phyloP scores from a whole-genome alignment of 1,140 invertebrate species.

The Telenomus remus region DNA sequence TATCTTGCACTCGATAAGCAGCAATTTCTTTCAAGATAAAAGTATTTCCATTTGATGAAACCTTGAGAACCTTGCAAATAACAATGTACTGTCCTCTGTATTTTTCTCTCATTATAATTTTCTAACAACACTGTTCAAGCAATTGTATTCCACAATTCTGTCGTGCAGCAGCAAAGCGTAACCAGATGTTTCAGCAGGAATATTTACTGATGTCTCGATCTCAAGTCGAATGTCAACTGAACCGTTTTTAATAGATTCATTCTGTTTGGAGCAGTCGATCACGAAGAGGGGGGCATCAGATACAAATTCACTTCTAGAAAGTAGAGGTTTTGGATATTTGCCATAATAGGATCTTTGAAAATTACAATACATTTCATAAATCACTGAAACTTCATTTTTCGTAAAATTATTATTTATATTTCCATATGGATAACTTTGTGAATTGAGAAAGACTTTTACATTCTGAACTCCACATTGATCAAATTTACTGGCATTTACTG shows the following conservation, averaged over 20 bases:
- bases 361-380: neutral
- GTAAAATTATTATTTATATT: neutral
- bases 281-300: slow-evolving; percentile 5
- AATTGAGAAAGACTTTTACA: neutral
- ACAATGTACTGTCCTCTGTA: slow-evolving; percentile 9
- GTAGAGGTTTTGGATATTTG: neutral
- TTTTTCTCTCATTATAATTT: slow-evolving; percentile 4
- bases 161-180: slow-evolving; percentile 66
- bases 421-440: neutral
- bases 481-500: neutral
- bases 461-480: neutral
- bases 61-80: slow-evolving; percentile 37
- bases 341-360: neutral
- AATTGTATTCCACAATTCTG: slow-evolving; percentile 56
- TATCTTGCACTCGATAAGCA: neutral
- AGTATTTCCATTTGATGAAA: neutral
- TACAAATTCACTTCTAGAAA: neutral
- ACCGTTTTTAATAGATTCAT: slow-evolving; percentile 58
- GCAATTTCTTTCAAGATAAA: neutral
- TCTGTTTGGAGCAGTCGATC: slow-evolving; percentile 50
- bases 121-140: slow-evolving; percentile 48
- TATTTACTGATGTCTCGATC: slow-evolving; percentile 47
- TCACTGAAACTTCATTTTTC: neutral
- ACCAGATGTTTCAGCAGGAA: slow-evolving; percentile 60
- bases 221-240: slow-evolving; percentile 62